Evolutionary conservation across 2,797 vertebrate species (phyloP).

Genomic region (Phoeniculus purpureus): DNA sequence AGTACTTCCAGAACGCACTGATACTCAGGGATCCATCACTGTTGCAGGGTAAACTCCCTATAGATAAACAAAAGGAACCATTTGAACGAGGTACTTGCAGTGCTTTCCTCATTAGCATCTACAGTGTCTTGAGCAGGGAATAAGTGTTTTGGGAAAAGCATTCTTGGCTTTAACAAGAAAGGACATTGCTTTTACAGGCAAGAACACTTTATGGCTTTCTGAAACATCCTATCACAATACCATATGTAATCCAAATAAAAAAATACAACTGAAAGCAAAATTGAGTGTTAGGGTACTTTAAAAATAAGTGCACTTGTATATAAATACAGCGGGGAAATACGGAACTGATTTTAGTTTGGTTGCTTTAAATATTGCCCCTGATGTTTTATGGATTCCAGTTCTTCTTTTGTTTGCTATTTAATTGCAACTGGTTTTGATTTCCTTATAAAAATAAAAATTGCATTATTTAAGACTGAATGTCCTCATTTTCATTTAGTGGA

Average conservation of each 20-base stretch:
- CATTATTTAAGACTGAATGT: slow-evolving; percentile 38
- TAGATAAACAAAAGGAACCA: slow-evolving; percentile 77
- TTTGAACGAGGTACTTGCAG: slow-evolving; percentile 65
- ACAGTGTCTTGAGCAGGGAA: slow-evolving; percentile 71
- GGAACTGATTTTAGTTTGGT: slow-evolving; percentile 55
- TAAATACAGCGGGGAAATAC: slow-evolving; percentile 70
- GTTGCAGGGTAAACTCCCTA: slow-evolving; percentile 65
- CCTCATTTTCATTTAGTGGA: slow-evolving; percentile 39
- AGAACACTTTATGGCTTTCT: slow-evolving; percentile 67
- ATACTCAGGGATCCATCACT: slow-evolving; percentile 71
- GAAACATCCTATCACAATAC: slow-evolving; percentile 70
- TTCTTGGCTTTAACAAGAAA: slow-evolving; percentile 76
- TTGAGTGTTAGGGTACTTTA: slow-evolving; percentile 61
- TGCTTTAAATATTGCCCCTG: slow-evolving; percentile 58
- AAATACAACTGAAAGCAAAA: slow-evolving; percentile 67
- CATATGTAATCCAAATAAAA: slow-evolving; percentile 71
- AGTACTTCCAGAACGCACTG: slow-evolving; percentile 73
- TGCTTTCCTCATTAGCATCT: slow-evolving; percentile 77
- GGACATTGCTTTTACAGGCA: slow-evolving; percentile 75
- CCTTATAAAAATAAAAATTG: slow-evolving; percentile 36
- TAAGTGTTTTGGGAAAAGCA: slow-evolving; percentile 71
- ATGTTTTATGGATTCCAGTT: slow-evolving; percentile 69
- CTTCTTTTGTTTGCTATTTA: slow-evolving; percentile 67
- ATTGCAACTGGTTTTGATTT: slow-evolving; percentile 66
- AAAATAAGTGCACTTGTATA: slow-evolving; percentile 49